phyloP scores from a whole-genome alignment of 2,797 vertebrate species.

The Phalanger gymnotis region DNA sequence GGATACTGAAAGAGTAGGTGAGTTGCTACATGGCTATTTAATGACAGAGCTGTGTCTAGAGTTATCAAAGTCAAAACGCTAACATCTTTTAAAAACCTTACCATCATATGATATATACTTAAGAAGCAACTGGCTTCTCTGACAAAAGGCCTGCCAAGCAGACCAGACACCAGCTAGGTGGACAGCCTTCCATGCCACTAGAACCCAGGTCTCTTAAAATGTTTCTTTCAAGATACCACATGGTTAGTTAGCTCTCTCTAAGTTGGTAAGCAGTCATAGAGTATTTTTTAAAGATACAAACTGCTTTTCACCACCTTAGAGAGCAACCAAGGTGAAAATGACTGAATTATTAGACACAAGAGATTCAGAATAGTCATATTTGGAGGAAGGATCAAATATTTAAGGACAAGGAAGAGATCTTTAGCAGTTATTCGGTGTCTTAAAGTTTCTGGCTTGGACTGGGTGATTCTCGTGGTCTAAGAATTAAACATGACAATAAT shows the following conservation, averaged over 20 bases:
- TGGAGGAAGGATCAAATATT: background rate
- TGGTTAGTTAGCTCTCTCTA: background rate
- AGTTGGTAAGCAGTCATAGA: background rate
- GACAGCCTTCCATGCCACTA: background rate
- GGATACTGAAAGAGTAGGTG: constrained; percentile 1
- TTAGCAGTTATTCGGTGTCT: background rate
- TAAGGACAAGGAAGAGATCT: background rate
- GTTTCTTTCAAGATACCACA: background rate
- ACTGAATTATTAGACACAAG: background rate
- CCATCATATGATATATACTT: background rate
- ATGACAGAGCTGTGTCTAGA: constrained; percentile 4
- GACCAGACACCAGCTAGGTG: background rate
- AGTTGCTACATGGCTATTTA: constrained; percentile 20
- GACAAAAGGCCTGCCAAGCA: background rate
- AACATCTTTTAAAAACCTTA: background rate
- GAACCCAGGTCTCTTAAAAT: background rate
- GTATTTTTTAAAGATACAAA: background rate
- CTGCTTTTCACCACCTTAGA: background rate
- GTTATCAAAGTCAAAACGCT: background rate
- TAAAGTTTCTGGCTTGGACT: background rate
- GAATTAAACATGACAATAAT: constrained; percentile 38
- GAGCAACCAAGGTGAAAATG: background rate
- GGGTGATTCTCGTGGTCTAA: constrained; percentile 13
- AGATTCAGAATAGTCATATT: background rate
- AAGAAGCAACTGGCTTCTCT: background rate